Evolutionary conservation across 2,113 vertebrate species (phyloP).

Genomic region (Uria aalge): DNA sequence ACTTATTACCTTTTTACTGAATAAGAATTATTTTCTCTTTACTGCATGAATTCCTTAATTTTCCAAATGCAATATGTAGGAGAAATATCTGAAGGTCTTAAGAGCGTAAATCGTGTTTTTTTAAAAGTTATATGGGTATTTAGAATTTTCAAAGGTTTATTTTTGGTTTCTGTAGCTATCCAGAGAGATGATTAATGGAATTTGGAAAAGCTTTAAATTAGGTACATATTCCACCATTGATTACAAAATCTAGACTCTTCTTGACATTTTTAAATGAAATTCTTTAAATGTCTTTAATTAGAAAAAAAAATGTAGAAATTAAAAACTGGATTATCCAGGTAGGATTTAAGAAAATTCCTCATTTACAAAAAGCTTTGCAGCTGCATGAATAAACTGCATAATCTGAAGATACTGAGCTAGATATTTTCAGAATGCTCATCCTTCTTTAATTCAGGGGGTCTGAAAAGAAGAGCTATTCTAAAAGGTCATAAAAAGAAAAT

Average conservation of each 20-base stretch:
- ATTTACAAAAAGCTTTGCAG: neutral
- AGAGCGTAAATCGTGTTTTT: neutral
- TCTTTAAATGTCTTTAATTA: neutral
- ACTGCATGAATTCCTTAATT: neutral
- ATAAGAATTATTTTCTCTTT: neutral
- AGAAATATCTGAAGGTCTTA: neutral
- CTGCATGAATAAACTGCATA: neutral
- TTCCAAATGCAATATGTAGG: neutral
- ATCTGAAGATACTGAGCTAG: neutral
- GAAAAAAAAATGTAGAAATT: neutral
- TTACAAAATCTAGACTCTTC: neutral
- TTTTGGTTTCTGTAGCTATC: neutral
- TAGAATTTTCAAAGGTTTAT: neutral
- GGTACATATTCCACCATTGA: neutral
- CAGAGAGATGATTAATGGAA: neutral
- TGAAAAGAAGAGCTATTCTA: neutral
- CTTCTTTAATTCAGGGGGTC: neutral
- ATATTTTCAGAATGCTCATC: neutral
- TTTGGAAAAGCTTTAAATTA: neutral
- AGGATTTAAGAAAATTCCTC: neutral
- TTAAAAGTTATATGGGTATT: neutral
- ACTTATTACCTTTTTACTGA: neutral
- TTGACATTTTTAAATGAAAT: neutral
- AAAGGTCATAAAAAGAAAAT: neutral
- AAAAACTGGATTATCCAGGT: neutral